Conservation (phyloP, 1,140 invertebrate species). For the Laupala kohalensis region DNA sequence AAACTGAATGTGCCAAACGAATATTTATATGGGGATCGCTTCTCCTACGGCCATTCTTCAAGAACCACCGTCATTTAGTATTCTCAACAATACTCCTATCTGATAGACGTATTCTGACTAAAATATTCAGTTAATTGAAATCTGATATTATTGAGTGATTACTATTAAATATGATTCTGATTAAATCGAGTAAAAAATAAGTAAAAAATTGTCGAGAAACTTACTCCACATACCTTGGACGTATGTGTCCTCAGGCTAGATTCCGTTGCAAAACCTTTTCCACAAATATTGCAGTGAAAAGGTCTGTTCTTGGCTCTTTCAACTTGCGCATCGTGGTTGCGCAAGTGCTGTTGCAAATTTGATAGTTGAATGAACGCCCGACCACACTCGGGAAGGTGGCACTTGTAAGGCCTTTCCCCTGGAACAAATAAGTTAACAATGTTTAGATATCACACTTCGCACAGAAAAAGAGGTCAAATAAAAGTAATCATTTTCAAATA, state of each 20-base stretch:
- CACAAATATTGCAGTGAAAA: constrained; percentile 92
- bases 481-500: background rate
- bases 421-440: constrained; percentile 22
- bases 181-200: too few species aligned
- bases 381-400: constrained; percentile 87
- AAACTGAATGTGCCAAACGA: too few species aligned
- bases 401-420: constrained; percentile 95
- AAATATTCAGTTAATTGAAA: too few species aligned
- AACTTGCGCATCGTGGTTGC: constrained; percentile 91
- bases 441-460: background rate
- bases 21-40: too few species aligned
- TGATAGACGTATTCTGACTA: too few species aligned
- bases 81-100: too few species aligned
- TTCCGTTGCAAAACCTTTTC: constrained; percentile 91
- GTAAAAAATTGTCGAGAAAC: constrained; percentile 21
- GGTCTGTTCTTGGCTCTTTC: constrained; percentile 88
- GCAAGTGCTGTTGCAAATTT: constrained; percentile 90
- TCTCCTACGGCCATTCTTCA: too few species aligned
- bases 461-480: background rate
- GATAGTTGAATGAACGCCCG: constrained; percentile 94
- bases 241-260: constrained; percentile 89
- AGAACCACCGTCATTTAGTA: too few species aligned
- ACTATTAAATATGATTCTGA: too few species aligned
- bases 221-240: constrained; percentile 82
- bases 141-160: too few species aligned